These are phyloP conservation scores for Erebia epiphron DNA, from an alignment of 2,888 invertebrate genomes.

Conservation along the genomic window DNA sequence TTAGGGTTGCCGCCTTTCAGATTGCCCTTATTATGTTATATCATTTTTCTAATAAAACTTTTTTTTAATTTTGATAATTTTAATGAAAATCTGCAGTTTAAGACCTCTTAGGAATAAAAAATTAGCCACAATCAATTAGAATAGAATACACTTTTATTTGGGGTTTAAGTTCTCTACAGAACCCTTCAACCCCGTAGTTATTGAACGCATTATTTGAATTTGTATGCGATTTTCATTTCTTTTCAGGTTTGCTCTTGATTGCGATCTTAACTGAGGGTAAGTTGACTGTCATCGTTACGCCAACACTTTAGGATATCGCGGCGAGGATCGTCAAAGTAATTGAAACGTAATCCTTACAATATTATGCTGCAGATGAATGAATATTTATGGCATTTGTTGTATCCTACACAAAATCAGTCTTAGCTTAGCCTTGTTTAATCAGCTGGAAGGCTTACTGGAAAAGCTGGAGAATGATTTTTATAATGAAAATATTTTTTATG, in stretches of 20 bases:
- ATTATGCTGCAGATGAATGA: not conserved
- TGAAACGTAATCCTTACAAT: not conserved
- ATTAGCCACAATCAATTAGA: too few relatives aligned
- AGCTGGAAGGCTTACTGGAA: not conserved
- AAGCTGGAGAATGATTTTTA: not conserved
- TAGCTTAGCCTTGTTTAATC: not conserved
- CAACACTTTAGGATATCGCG: not conserved
- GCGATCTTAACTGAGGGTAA: slow-evolving; percentile 6
- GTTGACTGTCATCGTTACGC: not conserved
- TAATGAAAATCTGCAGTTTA: too few relatives aligned
- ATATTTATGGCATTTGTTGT: not conserved
- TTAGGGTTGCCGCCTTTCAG: slow-evolving; percentile 9
- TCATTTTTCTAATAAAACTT: not conserved
- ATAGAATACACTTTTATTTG: too few relatives aligned
- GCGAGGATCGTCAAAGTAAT: not conserved
- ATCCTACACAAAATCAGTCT: not conserved
- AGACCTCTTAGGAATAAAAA: too few relatives aligned
- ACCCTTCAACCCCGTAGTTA: not conserved
- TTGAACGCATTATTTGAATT: not conserved
- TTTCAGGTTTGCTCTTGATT: slow-evolving; percentile 15
- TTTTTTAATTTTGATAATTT: not conserved
- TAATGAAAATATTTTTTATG: not conserved
- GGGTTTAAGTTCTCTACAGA: not conserved
- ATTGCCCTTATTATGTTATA: not conserved
- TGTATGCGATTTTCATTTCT: slow-evolving; percentile 18